Evolutionary conservation across 2,797 vertebrate genomes (phyloP), one percentile per base, ranked within the genome.

Genomic region (Adelosebastes latens): DNA sequence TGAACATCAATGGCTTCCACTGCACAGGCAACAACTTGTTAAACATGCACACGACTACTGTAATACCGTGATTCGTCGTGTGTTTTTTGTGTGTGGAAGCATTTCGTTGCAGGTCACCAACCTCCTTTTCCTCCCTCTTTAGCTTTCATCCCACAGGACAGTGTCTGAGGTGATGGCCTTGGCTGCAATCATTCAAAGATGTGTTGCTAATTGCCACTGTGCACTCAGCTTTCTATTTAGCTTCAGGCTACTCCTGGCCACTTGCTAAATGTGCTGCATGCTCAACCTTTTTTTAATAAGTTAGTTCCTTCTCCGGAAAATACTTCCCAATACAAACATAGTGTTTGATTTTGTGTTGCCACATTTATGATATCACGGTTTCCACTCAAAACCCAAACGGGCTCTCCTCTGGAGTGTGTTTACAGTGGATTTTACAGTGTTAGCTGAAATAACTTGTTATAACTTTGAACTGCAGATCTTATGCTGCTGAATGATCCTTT

Each of bases 231-330:
- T 55, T 78, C 36, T 36, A 1, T 69, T 46, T 64, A 64, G 49
- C 52, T 24, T 27, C n/a, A n/a, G 20, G 78, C 56, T 58, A 18
- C 49, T 76, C 4, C 31, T 55, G 49, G 34, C 56, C 20, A n/a
- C 79, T 75, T 34, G 31, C 27, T 69, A 46, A 80, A 83, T 14
- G 36, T 70, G 73, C 61, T 55, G 61, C 67, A 46, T 59, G 72
- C 12, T n/a, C 72, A 80, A 80, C 66, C 83, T 82, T 86, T 77
- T 9, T 52, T 88, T 76, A 86, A 88, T 83, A 72, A 77, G 49
- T 72, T 39, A 67, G 68, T 80, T 84, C 58, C 79, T 77, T 63
- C 67, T 71, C 61, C 14, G 64, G 67, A 75, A 86, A 78, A 80
- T 27, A 52, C 60, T 63, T 83, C 83, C 5, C 69, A 75, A 81